Conservation (phyloP, 2,113 vertebrate genomes). For the Procapra przewalskii region DNA sequence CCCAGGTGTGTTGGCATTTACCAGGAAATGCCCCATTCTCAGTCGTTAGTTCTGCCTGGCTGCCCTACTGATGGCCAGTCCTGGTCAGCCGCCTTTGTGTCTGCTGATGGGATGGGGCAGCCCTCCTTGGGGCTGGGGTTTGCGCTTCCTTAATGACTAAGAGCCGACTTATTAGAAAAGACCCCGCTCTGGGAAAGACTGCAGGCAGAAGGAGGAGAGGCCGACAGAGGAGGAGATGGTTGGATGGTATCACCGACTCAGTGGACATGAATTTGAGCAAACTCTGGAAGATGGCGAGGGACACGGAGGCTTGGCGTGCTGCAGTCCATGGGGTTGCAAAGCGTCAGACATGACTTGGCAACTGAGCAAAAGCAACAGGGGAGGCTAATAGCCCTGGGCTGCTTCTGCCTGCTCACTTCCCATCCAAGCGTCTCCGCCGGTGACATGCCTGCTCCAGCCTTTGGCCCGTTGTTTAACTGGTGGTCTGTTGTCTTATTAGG, state of each 20-base stretch:
- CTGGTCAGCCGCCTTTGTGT: accelerated
- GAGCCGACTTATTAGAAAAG: neutral
- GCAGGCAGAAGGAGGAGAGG: neutral
- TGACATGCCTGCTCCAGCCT: accelerated
- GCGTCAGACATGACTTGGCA: neutral
- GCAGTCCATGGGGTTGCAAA: neutral
- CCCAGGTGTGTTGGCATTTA: accelerated
- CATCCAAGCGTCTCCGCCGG: accelerated
- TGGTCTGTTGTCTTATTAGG: neutral
- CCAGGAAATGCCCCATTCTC: accelerated
- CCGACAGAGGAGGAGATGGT: neutral
- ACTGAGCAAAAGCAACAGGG: neutral
- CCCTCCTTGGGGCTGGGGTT: accelerated
- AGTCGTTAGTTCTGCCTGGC: accelerated
- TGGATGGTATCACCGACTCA: neutral
- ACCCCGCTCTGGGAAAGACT: neutral
- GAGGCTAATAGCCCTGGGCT: accelerated
- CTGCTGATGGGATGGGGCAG: accelerated
- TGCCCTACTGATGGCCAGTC: accelerated
- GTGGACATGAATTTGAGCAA: neutral
- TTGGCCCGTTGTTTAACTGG: too few relatives aligned
- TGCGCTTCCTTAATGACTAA: too few relatives aligned
- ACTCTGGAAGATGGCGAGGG: neutral
- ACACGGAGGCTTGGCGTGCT: neutral
- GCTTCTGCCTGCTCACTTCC: accelerated